phyloP scores from a whole-genome alignment of 2,797 vertebrate species.

The Mico argentatus region DNA sequence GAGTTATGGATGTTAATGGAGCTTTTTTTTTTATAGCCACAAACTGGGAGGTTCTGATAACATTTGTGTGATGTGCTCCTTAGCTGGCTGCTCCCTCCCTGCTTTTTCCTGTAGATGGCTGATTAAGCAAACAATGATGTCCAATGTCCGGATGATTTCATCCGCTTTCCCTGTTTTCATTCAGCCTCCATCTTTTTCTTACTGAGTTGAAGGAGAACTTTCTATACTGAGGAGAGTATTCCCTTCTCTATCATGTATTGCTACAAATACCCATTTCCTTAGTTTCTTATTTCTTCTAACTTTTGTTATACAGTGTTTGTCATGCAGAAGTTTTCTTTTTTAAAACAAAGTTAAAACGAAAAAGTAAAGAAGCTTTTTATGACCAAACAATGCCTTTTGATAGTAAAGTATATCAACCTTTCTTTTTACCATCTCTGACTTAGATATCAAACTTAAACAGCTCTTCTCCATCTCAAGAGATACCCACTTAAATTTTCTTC shows the following conservation, averaged over 20 bases:
- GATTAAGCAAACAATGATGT: neutral
- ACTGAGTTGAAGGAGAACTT: neutral
- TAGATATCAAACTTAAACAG: neutral
- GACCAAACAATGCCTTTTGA: too few species aligned
- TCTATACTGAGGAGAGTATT: neutral
- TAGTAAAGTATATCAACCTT: too few species aligned
- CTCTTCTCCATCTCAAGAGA: neutral
- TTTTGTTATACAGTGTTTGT: neutral
- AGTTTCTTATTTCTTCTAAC: neutral
- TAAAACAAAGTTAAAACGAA: neutral
- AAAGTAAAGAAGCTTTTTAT: too few species aligned
- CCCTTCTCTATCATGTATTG: neutral
- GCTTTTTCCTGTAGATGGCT: neutral
- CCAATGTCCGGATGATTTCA: neutral
- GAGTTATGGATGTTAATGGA: slow-evolving; percentile 66
- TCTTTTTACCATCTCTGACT: slow-evolving; percentile 30
- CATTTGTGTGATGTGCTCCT: neutral
- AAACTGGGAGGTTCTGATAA: slow-evolving; percentile 60
- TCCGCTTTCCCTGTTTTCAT: neutral
- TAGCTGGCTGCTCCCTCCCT: neutral
- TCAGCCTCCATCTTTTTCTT: slow-evolving; percentile 23
- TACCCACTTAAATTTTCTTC: neutral
- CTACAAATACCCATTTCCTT: neutral
- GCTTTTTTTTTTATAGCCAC: slow-evolving; percentile 69
- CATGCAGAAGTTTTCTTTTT: neutral